Base-by-base conservation (phyloP, 1,140 invertebrate genomes). In the Heliconius nattereri region DNA sequence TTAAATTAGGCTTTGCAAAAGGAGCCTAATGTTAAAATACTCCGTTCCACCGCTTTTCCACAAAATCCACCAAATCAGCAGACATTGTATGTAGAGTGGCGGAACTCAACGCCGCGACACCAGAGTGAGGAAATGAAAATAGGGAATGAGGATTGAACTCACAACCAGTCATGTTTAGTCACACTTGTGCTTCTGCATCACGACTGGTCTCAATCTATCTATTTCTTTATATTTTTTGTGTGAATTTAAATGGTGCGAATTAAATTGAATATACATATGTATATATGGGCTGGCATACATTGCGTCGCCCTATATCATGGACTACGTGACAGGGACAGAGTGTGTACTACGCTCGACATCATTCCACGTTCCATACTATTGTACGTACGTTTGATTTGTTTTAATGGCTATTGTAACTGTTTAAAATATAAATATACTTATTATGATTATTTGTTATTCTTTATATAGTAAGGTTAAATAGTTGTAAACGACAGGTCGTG, bases 271-370 rank as follows among this genome's bases (percentile, higher is more conserved):
- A 83, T 66, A 80, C 1, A 45, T 45, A 45, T 70, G 75, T 77
- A 77, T 81, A 85, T 72, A 84, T 81, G 60, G 60, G 82, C 72
- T 71, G 82, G 73, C 77, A 83, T 57, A 78, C 71, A 76, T 77
- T 82, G 78, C 71, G 80, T 73, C 77, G 76, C 52, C 77, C 72
- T 85, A 83, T 75, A 82, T 84, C 81, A 86, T 79, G 75, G 73
- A 81, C 78, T 78, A 85, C 85, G 78, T 83, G 85, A 85, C 83
- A 83, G 82, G 84, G 83, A 79, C 79, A 74, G 78, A 78, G 78
- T 81, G 82, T 37, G 78, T 77, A 84, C 60, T 71, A 60, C 75
- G 40, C 57, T 23, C 66, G 75, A 76, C 23, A 71, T 60, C 60
- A 71, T 76, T 71, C 74, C 29, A 37, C 29, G 75, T 76, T 37